Conservation (phyloP, 2,113 vertebrate genomes). For the Andinoacara biseriatus region DNA sequence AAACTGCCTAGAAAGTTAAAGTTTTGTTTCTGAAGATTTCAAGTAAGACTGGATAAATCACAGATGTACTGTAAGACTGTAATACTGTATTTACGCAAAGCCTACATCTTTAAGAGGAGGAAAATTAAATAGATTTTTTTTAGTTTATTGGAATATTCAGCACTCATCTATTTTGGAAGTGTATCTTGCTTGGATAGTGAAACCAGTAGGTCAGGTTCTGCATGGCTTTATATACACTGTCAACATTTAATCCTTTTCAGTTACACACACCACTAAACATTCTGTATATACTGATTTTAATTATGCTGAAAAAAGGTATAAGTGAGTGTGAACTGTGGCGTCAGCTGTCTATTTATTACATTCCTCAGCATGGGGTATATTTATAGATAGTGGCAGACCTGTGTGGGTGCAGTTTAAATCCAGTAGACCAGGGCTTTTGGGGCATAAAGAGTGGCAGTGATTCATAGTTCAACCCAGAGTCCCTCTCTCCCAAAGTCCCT, state of each 20-base stretch:
- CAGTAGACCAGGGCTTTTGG: constrained; percentile 52
- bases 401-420: constrained; percentile 49
- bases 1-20: too few relatives aligned
- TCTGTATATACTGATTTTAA: constrained; percentile 18
- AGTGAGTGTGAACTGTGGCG: constrained; percentile 19
- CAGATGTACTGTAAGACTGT: neutral
- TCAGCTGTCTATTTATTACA: constrained; percentile 37
- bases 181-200: neutral
- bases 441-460: constrained; percentile 72
- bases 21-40: too few relatives aligned
- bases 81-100: too few relatives aligned
- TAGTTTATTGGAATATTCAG: neutral
- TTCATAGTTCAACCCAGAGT: constrained; percentile 76
- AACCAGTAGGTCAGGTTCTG: neutral
- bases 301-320: neutral
- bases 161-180: neutral
- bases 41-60: neutral
- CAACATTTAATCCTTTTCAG: neutral
- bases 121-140: too few relatives aligned
- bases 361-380: constrained; percentile 36
- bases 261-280: neutral
- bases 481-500: constrained; percentile 80
- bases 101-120: too few relatives aligned
- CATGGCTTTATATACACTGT: neutral
- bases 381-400: constrained; percentile 39